These are phyloP conservation scores for Falco rusticolus DNA, from an alignment of 2,797 vertebrate species.

Conservation along the genomic window DNA sequence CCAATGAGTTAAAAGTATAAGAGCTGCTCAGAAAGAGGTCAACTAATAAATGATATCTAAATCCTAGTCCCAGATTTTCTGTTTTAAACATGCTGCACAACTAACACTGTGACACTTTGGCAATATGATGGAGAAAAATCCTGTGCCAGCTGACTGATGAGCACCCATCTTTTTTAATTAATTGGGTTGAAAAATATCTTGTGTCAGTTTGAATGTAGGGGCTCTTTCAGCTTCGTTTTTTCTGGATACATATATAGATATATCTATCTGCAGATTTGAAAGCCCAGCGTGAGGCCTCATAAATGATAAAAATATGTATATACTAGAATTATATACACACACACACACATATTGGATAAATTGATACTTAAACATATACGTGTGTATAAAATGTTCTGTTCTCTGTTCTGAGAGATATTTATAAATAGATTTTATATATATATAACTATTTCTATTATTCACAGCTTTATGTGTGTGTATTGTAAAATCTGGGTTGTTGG, in stretches of 20 bases:
- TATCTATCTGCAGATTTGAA: slow-evolving; percentile 54
- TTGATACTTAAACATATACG: slow-evolving; percentile 36
- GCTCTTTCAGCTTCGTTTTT: slow-evolving; percentile 55
- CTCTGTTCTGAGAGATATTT: slow-evolving; percentile 17
- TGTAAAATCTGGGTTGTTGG: background rate
- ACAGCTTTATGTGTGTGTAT: background rate
- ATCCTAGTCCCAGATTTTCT: slow-evolving; percentile 71
- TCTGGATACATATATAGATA: slow-evolving; percentile 49
- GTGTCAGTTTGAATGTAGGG: slow-evolving; percentile 62
- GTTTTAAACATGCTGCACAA: slow-evolving; percentile 63
- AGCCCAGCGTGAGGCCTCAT: slow-evolving; percentile 46
- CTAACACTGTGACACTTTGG: slow-evolving; percentile 75
- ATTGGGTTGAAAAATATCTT: slow-evolving; percentile 71
- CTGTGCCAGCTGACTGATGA: slow-evolving; percentile 71
- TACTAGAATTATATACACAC: slow-evolving; percentile 8
- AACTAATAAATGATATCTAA: slow-evolving; percentile 55
- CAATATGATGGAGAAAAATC: slow-evolving; percentile 58
- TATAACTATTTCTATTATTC: slow-evolving; percentile 24
- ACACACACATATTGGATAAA: slow-evolving; percentile 15
- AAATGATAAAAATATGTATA: slow-evolving; percentile 67
- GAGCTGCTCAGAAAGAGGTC: slow-evolving; percentile 50
- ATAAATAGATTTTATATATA: slow-evolving; percentile 39
- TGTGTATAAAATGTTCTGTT: slow-evolving; percentile 34
- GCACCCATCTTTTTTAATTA: slow-evolving; percentile 74
- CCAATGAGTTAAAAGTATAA: slow-evolving; percentile 9